phyloP scores from a whole-genome alignment of 1,140 invertebrate genomes.

The Musca vetustissima region DNA sequence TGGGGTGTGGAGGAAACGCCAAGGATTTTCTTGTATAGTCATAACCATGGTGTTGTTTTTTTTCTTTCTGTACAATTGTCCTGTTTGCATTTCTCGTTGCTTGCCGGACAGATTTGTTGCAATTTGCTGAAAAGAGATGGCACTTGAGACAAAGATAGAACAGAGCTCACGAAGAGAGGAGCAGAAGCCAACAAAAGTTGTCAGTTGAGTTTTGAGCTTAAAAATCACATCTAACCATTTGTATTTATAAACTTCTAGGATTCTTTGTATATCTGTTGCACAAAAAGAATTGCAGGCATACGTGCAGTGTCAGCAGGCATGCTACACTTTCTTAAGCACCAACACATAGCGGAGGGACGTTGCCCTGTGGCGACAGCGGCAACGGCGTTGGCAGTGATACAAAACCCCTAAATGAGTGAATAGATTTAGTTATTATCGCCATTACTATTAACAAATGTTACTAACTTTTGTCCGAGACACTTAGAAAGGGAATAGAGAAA shows the following conservation, averaged over 20 bases:
- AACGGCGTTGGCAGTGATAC: neutral
- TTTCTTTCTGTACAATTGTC: neutral
- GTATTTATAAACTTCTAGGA: constrained; percentile 2
- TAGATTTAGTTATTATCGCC: constrained; percentile 20
- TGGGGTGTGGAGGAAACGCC: constrained; percentile 1
- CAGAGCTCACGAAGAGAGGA: too few species aligned
- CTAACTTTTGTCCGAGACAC: neutral
- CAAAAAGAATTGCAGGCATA: too few species aligned
- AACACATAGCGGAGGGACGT: too few species aligned
- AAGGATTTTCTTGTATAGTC: constrained; percentile 13
- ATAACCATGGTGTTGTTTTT: constrained; percentile 8
- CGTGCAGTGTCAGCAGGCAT: too few species aligned
- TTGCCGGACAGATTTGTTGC: too few species aligned
- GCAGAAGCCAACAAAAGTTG: constrained; percentile 12
- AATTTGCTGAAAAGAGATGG: too few species aligned
- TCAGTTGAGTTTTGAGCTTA: constrained; percentile 17
- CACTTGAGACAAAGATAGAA: too few species aligned
- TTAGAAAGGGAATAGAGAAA: too few species aligned
- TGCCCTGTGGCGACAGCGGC: too few species aligned
- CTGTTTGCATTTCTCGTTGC: too few species aligned
- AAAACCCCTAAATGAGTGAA: constrained; percentile 16
- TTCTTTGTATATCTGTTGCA: too few species aligned
- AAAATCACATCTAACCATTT: constrained; percentile 1
- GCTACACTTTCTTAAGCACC: too few species aligned
- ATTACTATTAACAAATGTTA: constrained; percentile 23